Percentiles rank a stretch among this genome's conserved stretches.
Conservation (phyloP, 2,113 vertebrate species). For the Riparia riparia region DNA sequence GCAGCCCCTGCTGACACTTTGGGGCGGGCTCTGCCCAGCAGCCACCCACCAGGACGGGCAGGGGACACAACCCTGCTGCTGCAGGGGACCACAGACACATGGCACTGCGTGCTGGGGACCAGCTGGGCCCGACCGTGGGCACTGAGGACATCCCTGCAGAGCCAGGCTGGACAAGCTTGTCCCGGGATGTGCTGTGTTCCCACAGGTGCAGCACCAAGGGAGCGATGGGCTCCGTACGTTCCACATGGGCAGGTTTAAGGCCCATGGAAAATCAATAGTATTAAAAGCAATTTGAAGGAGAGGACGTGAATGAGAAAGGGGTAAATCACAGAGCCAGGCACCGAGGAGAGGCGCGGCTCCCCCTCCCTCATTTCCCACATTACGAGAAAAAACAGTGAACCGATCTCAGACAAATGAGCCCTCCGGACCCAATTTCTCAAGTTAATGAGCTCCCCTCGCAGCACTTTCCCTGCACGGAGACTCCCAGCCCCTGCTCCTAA, state of each 20-base stretch:
- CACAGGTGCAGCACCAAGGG: accelerated
- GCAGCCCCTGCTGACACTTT: accelerated
- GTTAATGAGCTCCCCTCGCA: slow-evolving; percentile 44
- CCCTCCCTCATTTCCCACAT: slow-evolving; percentile 8
- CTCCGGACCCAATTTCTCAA: slow-evolving; percentile 25
- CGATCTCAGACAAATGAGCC: slow-evolving; percentile 36
- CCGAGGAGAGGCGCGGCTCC: background rate
- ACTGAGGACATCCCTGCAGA: accelerated
- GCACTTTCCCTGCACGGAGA: background rate
- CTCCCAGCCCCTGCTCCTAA: slow-evolving; percentile 39
- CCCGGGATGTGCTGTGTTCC: background rate
- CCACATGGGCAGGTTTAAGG: background rate
- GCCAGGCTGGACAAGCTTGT: accelerated
- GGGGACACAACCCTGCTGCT: background rate
- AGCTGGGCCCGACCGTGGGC: background rate
- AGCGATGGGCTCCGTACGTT: background rate
- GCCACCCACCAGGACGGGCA: accelerated
- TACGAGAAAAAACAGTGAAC: background rate
- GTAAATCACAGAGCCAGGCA: background rate
- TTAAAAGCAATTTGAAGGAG: background rate
- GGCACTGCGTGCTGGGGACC: accelerated
- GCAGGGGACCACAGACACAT: accelerated
- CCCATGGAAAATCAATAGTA: background rate
- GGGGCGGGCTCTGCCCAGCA: background rate
- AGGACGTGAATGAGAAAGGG: background rate